These are phyloP conservation scores for Teleogryllus oceanicus DNA, from an alignment of 2,888 invertebrate species.

Conservation along the genomic window DNA sequence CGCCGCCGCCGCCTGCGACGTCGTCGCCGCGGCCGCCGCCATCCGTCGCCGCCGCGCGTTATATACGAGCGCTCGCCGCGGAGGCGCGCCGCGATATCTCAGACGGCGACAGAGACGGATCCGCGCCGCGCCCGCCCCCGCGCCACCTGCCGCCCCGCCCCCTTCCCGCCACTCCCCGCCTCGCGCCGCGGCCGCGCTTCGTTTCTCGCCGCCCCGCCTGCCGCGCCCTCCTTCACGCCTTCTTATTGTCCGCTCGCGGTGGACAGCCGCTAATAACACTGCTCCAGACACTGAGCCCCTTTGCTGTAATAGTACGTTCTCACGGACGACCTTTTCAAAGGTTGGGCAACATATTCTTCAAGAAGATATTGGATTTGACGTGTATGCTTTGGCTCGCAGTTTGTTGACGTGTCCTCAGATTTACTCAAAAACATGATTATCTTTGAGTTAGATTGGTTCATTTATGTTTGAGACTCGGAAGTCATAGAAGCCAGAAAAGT, in stretches of 20 bases:
- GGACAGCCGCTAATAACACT: no score
- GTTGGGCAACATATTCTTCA: no score
- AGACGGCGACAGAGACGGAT: constrained; percentile 8
- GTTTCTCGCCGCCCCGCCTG: background rate
- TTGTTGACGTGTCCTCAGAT: no score
- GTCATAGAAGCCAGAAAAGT: no score
- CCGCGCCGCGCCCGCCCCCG: background rate
- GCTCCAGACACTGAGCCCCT: no score
- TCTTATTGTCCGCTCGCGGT: background rate
- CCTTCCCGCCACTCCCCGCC: background rate
- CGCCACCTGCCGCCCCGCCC: background rate
- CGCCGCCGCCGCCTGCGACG: background rate
- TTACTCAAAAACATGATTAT: no score
- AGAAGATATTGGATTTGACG: no score
- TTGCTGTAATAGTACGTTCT: no score
- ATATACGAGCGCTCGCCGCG: background rate
- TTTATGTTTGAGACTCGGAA: no score
- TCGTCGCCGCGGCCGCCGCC: background rate
- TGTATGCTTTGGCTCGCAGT: no score
- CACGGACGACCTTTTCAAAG: no score
- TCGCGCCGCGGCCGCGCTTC: background rate
- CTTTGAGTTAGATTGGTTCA: no score
- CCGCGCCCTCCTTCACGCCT: background rate
- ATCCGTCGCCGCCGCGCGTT: background rate
- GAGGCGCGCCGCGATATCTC: constrained; percentile 1